Base-by-base conservation (phyloP, 2,888 invertebrate species). In the Chymomyza procnemis region DNA sequence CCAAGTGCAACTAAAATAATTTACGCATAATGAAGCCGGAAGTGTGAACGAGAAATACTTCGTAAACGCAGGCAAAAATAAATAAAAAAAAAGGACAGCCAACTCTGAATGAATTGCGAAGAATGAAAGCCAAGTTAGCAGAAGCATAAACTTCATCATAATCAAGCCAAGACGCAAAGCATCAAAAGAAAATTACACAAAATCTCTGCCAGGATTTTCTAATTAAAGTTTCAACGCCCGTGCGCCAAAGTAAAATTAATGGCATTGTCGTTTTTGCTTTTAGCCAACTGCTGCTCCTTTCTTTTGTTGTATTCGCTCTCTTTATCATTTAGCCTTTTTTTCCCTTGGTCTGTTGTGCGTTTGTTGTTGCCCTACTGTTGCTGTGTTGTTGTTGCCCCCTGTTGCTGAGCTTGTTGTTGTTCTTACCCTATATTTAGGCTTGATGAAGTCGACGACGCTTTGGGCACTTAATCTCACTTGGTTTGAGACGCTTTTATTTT, bases 11-110 rank as follows among this genome's bases (percentile, higher is more conserved):
- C 80, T 82, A 82, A 85, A 85, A 82, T 82, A 82, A 82, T 82
- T 85, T 78, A 83, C 83, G 79, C 81, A 82, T 82, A 82, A 82
- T 82, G 85, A 85, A 82, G 80, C 83, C 83, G 85, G 85, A 85
- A 82, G 82, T 85, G 82, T 85, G 83, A 85, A 82, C 72, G 75
- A 71, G 70, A 83, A 79, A 41, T 41, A 5, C 34, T 3, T 12
- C 9, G 34, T 41, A 41, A 41, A 41, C 12, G 73, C 75, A 78
- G 68, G 73, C 71, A 63, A 83, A 65, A 80, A 80, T 80, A 61
- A 79, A 74, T n/a, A n/a, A n/a, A n/a, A n/a, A n/a, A n/a, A n/a
- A n/a, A n/a, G n/a, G n/a, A n/a, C n/a, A n/a, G n/a, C n/a, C n/a
- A n/a, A n/a, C n/a, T n/a, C 61, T 30, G 61, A 58, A 72, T 41